Conservation (phyloP, 2,888 invertebrate genomes). For the Galerucella calmariensis region DNA sequence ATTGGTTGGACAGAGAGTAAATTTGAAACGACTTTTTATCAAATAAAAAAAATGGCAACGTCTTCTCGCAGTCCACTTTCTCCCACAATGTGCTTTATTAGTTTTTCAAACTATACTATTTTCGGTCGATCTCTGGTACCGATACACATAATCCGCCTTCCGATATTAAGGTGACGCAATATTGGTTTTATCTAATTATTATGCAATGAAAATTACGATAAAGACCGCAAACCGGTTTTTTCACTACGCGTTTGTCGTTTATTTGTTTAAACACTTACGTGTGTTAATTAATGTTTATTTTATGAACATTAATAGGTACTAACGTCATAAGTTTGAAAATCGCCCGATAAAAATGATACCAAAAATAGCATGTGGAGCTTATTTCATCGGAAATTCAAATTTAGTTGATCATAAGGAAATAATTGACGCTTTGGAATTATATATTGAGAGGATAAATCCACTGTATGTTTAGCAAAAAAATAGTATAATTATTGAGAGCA, state of each 20-base stretch:
- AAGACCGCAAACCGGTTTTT: conserved; percentile 30
- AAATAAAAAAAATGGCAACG: not conserved
- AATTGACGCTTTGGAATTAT: too few species aligned
- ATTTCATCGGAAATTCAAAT: too few species aligned
- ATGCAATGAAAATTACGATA: conserved; percentile 32
- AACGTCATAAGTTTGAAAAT: not conserved
- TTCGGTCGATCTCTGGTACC: conserved; percentile 7
- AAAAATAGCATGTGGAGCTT: not conserved
- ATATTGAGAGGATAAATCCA: too few species aligned
- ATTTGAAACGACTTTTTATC: too few species aligned
- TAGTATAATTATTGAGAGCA: too few species aligned
- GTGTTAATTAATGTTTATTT: conserved; percentile 28
- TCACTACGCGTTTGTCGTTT: conserved; percentile 29
- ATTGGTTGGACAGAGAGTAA: too few species aligned
- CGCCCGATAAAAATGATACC: not conserved
- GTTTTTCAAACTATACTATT: conserved; percentile 25
- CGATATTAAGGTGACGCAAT: conserved; percentile 29
- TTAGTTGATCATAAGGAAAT: too few species aligned
- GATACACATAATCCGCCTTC: conserved; percentile 8
- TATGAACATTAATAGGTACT: conserved; percentile 22
- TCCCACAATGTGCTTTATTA: conserved; percentile 46
- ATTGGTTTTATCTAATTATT: conserved; percentile 29
- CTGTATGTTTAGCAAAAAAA: too few species aligned
- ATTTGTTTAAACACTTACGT: conserved; percentile 30
- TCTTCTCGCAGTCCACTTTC: conserved; percentile 53